Evolutionary conservation across 2,888 invertebrate genomes (phyloP).

Genomic region (Acleris sparsana): DNA sequence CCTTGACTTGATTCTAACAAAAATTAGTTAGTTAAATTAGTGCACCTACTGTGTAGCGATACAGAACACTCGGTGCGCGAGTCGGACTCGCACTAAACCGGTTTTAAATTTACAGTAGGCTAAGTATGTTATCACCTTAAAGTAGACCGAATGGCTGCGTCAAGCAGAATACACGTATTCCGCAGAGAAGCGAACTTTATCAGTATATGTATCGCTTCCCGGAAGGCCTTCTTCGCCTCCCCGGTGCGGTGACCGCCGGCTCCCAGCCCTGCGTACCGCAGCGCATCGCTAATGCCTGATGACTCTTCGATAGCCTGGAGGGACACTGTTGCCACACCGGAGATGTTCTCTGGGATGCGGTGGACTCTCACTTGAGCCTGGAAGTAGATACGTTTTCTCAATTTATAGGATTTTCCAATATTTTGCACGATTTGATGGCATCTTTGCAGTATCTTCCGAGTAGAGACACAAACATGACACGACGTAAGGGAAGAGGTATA

Average conservation of each 20-base stretch:
- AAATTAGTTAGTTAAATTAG: too few relatives aligned
- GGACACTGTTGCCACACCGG: conserved; percentile 68
- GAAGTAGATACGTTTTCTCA: neutral
- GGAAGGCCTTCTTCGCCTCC: conserved; percentile 73
- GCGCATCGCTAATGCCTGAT: conserved; percentile 56
- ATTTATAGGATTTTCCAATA: too few relatives aligned
- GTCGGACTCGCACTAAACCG: too few relatives aligned
- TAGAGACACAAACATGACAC: too few relatives aligned
- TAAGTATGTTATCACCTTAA: conserved; percentile 56
- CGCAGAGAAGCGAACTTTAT: conserved; percentile 80
- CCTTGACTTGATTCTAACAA: too few relatives aligned
- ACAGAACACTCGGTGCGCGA: too few relatives aligned
- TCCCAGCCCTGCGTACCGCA: conserved; percentile 70
- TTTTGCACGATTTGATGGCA: too few relatives aligned
- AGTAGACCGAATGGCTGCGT: conserved; percentile 67
- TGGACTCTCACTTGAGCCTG: conserved; percentile 75
- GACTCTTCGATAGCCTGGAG: conserved; percentile 67
- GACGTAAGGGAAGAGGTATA: too few relatives aligned
- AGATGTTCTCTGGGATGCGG: conserved; percentile 70
- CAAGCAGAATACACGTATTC: conserved; percentile 67
- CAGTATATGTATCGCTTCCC: conserved; percentile 65
- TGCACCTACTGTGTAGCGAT: too few relatives aligned
- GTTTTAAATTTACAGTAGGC: neutral
- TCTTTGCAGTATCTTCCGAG: too few relatives aligned
- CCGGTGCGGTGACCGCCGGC: conserved; percentile 73